Base-by-base conservation (phyloP, 2,113 vertebrate genomes). In the Gopherus flavomarginatus region DNA sequence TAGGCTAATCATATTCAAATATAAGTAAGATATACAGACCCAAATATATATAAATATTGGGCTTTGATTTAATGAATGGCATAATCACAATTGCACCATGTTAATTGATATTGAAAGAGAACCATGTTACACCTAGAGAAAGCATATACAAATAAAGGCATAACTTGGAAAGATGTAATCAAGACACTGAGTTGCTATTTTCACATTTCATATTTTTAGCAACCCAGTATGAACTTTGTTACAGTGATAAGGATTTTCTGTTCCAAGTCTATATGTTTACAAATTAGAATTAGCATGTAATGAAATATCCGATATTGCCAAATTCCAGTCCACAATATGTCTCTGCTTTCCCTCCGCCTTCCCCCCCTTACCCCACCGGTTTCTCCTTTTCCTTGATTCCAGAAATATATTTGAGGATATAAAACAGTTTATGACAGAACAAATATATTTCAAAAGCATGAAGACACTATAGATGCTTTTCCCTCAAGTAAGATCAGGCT, bases 381-480 rank as follows among this genome's bases (percentile, higher is more conserved):
- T 92, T 89, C 11, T 86, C 9, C 6, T 95, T 92, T 89, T 31
- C 10, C 87, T 90, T 91, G 13, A 81, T 88, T 88, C 79, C 83
- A 57, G 62, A 4, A 80, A 69, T 27, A 22, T n/a, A 53, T 53
- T 53, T 53, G 31, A 54, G n/a, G n/a, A 24, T 38, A 82, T 19
- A 85, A 59, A 29, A 13, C 29, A 35, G 5, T 31, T 14, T 62
- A 16, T 62, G 29, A 62, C 59, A 1, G 7, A 31, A 4, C 56
- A 44, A 42, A 44, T 75, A 35, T 24, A 42, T 49, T 87, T 87
- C 21, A 92, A 79, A 29, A 69, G 6, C 88, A 12, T 13, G 78
- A 79, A 78, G 1, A 29, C 11, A 54, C 0, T 1, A 24, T 38
- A 38, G 1, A 8, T 80, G 52, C 31, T 50, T 13, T 0, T 0